These are phyloP conservation scores for Erebia ligea DNA, from an alignment of 2,888 invertebrate species.

Conservation along the genomic window DNA sequence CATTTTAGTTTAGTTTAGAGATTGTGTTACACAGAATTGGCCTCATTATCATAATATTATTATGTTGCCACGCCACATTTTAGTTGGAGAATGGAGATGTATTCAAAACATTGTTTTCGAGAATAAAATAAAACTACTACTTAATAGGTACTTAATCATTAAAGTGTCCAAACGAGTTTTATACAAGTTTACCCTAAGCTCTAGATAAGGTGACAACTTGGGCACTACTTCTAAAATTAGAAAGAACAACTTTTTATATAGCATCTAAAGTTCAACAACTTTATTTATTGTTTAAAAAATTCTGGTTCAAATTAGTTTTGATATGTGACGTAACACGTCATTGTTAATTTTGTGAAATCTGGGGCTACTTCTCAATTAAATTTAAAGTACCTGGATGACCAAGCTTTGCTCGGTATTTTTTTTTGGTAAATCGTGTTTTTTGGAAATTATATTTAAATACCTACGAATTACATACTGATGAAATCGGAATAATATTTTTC, in stretches of 20 bases:
- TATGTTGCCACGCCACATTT: neutral
- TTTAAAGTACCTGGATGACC: too few relatives aligned
- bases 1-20: too few relatives aligned
- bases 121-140: neutral
- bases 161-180: neutral
- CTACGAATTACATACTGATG: too few relatives aligned
- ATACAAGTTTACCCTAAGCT: constrained; percentile 1
- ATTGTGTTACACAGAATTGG: too few relatives aligned
- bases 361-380: neutral
- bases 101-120: neutral
- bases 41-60: neutral
- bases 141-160: neutral
- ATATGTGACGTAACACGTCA: neutral
- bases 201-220: constrained; percentile 16
- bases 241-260: neutral
- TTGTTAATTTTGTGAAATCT: neutral
- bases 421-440: too few relatives aligned
- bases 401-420: too few relatives aligned
- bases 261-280: neutral
- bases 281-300: neutral
- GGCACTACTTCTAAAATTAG: constrained; percentile 8
- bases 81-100: neutral
- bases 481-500: too few relatives aligned
- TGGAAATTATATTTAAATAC: too few relatives aligned
- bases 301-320: neutral